These are phyloP conservation scores for Eretmocerus hayati DNA, from an alignment of 2,888 invertebrate species.

Conservation along the genomic window DNA sequence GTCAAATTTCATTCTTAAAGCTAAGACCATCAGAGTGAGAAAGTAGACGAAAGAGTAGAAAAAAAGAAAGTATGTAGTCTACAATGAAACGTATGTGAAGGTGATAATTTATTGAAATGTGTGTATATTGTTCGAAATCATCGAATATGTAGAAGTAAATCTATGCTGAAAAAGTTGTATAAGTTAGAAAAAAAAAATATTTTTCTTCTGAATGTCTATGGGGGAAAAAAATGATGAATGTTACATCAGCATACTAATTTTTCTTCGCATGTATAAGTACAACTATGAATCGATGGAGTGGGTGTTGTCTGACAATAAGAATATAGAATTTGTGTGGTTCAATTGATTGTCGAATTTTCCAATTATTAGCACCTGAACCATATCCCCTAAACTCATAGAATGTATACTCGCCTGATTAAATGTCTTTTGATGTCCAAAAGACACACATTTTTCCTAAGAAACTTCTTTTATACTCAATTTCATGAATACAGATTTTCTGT, in stretches of 20 bases:
- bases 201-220: conserved; percentile 14
- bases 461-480: no score
- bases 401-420: no score
- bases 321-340: conserved; percentile 31
- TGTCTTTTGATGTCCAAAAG: no score
- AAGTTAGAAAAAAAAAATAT: conserved; percentile 14
- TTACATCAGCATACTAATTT: conserved; percentile 11
- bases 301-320: conserved; percentile 37
- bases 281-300: conserved; percentile 22
- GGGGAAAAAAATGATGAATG: conserved; percentile 10
- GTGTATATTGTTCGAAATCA: conserved; percentile 13
- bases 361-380: no score
- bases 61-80: neutral
- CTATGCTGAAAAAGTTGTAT: conserved; percentile 13
- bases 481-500: no score
- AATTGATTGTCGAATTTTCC: no score
- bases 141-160: conserved; percentile 3
- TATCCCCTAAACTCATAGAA: no score
- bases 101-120: conserved; percentile 5
- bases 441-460: no score
- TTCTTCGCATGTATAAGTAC: conserved; percentile 18
- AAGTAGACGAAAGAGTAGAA: conserved; percentile 12
- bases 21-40: conserved; percentile 15
- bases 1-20: no score
- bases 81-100: conserved; percentile 6